Base-by-base conservation (phyloP, 2,113 vertebrate genomes). In the Pachyramphus minor region DNA sequence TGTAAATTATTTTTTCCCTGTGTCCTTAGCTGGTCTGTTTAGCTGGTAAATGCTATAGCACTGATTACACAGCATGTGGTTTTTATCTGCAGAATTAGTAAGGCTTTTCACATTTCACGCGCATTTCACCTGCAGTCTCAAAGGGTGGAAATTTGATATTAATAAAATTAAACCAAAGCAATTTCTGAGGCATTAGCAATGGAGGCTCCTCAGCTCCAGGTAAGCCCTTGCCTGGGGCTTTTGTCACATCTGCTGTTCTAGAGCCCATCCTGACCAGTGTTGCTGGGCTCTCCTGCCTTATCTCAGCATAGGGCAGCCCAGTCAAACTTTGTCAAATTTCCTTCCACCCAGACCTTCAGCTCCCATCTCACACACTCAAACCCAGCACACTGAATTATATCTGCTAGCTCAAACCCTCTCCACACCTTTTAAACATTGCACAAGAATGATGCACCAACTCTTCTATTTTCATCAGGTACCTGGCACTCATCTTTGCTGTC, bases 341-440 rank as follows among this genome's bases (percentile, higher is more conserved):
- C 33, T 45, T 47, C 15, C 2, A 1, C 6, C n/a, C 41, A 56
- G 12, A 33, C 21, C 42, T 53, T 10, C 74, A 71, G 42, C 69
- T 10, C 3, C 13, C 27, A 63, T 6, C 19, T 23, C 49, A 60
- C 30, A 76, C 45, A 3, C 17, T 50, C 56, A 50, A 39, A 73
- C 22, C 15, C 45, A 71, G 33, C 64, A 66, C 41, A 41, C 20
- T 0, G 0, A 69, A 20, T 49, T 44, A 1, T 5, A 47, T 20
- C 84, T 91, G 31, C 27, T 19, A 64, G 31, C 49, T 84, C 50
- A 58, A 20, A 50, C 9, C 3, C 22, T 71, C 50, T 55, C 47
- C 24, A 3, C 24, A 22, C 28, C 8, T 42, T 59, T 52, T 17
- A 31, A 67, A 15, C 9, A 12, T 2, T 27, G 44, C 33, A 17